Percentiles rank a stretch among this genome's conserved stretches.
Conservation (phyloP, 1,140 invertebrate species). For the Drosophila gunungcola region DNA sequence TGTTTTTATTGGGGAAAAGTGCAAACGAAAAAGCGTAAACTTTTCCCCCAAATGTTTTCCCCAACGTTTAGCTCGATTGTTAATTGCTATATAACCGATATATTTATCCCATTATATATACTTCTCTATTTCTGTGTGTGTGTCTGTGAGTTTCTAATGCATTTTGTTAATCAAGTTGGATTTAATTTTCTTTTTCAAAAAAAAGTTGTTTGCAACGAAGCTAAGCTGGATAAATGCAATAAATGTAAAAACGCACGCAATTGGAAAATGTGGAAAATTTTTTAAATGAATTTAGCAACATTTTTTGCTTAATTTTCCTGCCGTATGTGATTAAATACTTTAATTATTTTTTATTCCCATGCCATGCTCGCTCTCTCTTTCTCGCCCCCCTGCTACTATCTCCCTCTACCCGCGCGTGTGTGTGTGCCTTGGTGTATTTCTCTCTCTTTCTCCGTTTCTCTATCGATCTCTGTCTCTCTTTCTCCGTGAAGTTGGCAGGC, state of each 20-base stretch:
- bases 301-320: slow-evolving; percentile 12
- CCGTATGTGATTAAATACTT: slow-evolving; percentile 35
- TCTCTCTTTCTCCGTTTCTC: slow-evolving; percentile 45
- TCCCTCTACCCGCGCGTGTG: slow-evolving; percentile 38
- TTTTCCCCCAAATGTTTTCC: slow-evolving; percentile 30
- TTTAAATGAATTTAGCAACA: neutral
- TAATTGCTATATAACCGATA: slow-evolving; percentile 31
- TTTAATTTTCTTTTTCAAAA: slow-evolving; percentile 35
- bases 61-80: slow-evolving; percentile 38
- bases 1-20: slow-evolving; percentile 24
- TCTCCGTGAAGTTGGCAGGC: slow-evolving; percentile 78
- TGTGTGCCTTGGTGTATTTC: slow-evolving; percentile 48
- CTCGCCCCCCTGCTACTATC: slow-evolving; percentile 43
- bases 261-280: slow-evolving; percentile 74
- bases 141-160: slow-evolving; percentile 59
- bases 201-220: slow-evolving; percentile 63
- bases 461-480: slow-evolving; percentile 31
- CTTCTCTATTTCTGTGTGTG: slow-evolving; percentile 33
- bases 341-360: slow-evolving; percentile 34
- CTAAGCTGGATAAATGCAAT: slow-evolving; percentile 54
- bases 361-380: slow-evolving; percentile 39
- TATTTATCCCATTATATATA: slow-evolving; percentile 27
- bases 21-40: slow-evolving; percentile 27
- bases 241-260: slow-evolving; percentile 27
- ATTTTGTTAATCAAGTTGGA: slow-evolving; percentile 58